Base-by-base conservation (phyloP, 2,797 vertebrate species). In the Hemibagrus guttatus region DNA sequence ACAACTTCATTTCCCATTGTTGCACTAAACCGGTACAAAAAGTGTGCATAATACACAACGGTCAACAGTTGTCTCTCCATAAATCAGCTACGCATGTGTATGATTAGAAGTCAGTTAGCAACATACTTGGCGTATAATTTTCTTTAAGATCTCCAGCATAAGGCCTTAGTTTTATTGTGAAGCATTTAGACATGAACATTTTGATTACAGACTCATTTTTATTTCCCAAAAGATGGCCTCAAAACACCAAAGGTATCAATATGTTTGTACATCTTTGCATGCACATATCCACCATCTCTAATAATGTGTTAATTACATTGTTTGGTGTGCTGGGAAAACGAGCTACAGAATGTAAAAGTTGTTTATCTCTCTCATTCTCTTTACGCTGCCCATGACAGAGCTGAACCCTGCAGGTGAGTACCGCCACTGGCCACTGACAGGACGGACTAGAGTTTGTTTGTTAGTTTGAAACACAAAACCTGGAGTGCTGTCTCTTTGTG, bases 341-440 rank as follows among this genome's bases (percentile, higher is more conserved):
- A 21, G 71, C 23, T 49, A 23, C 6, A 46, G 46, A 64, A 19
- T 6, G 14, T 64, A 46, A 81, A 81, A 9, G 23, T 35, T 86
- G 68, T 61, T 2, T 39, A 17, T 11, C 35, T 23, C 9, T 71
- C 74, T 91, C 88, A 86, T 86, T 84, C 89, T 85, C 87, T 58
- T 81, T 52, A 84, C 86, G 83, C 88, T 81, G 52, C 76, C 46
- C 3, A 21, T 82, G 42, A 85, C 93, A 96, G 95, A 95, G 83
- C 92, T 95, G 63, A 96, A 95, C 86, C 95, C 95, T 31, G 91
- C 89, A 93, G 95, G 95, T 96, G 93, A 95, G 95, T 93, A 86
- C 84, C 52, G 17, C 46, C 35, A 39, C 35, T 39, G 35, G 35
- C 35, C 54, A 76, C 61, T 88, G 92, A 92, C 92, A 92, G 92